Base-by-base conservation (phyloP, 2,797 vertebrate genomes). In the Siniperca obscura region DNA sequence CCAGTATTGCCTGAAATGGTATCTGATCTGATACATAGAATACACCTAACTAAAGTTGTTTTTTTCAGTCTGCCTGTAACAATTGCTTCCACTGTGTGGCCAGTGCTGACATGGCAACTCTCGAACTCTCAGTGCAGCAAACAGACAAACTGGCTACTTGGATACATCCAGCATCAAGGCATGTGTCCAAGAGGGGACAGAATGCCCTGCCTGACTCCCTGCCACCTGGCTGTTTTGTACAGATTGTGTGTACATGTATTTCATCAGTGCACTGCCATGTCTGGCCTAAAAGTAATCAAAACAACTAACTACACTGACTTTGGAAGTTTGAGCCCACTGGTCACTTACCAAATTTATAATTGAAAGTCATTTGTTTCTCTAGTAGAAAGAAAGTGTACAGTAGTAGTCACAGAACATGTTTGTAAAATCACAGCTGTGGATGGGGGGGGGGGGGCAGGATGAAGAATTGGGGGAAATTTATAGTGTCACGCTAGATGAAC, bases 61-160 rank as follows among this genome's bases (percentile, higher is more conserved):
- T 40, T 53, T 80, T 82, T 56, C 66, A 83, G 56, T 70, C 62
- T 67, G 52, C 60, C 56, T 68, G 4, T 55, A 83, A 89, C 77
- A 82, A 80, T 81, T 83, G 76, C 68, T 80, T 67, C 64, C 65
- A 82, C 78, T 86, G 78, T 89, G 74, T 82, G 74, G 72, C 67
- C 68, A 80, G 71, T 89, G 91, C 93, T 92, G 91, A 93, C 86
- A 87, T 64, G 79, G 88, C 93, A 91, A 85, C 84, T 93, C 83
- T 91, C 14, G 56, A 93, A 90, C 86, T 80, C 82, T 86, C 77
- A 82, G 62, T 87, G 76, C 76, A 71, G 83, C 73, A 72, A 75
- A 71, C 84, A 82, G 62, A 76, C 84, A 61, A 78, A 46, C 38
- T 7, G 13, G 79, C 64, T 71, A 89, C 90, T 90, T 90, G 79